Conservation (phyloP, 37 sponge, comb jelly and placozoan species). For the Tethya wilhelma region DNA sequence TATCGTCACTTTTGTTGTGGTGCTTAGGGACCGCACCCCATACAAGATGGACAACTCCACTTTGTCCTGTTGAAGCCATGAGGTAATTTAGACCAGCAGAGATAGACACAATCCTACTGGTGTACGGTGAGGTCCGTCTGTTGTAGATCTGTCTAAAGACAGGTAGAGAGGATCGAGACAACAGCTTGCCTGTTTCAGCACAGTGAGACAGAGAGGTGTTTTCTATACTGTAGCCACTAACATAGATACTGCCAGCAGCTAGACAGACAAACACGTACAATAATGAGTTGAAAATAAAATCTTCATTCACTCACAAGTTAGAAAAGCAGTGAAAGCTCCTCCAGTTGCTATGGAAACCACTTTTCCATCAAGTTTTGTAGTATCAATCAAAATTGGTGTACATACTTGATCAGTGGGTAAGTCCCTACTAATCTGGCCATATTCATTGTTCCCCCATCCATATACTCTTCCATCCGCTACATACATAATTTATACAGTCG, state of each 20-base stretch:
- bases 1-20: too few species aligned
- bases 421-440: constrained; percentile 42
- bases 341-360: constrained; percentile 50
- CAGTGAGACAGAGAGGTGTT: neutral
- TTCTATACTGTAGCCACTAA: constrained; percentile 3
- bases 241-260: constrained; percentile 36
- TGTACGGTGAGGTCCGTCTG: neutral
- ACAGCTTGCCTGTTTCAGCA: neutral
- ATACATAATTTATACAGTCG: neutral
- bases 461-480: constrained; percentile 26
- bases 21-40: too few species aligned
- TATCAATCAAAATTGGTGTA: neutral
- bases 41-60: too few species aligned
- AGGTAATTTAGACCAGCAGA: constrained; percentile 45
- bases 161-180: neutral
- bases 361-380: neutral
- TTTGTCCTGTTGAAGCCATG: constrained; percentile 2
- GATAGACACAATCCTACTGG: neutral
- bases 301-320: constrained; percentile 23
- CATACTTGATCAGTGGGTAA: neutral
- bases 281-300: neutral
- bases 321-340: constrained; percentile 52
- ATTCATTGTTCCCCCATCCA: constrained; percentile 77
- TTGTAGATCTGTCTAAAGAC: neutral
- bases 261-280: neutral